Percentiles rank a stretch among this genome's conserved stretches.
Evolutionary conservation across 2,797 vertebrate species (phyloP).

Genomic region (Smutsia temminckii): DNA sequence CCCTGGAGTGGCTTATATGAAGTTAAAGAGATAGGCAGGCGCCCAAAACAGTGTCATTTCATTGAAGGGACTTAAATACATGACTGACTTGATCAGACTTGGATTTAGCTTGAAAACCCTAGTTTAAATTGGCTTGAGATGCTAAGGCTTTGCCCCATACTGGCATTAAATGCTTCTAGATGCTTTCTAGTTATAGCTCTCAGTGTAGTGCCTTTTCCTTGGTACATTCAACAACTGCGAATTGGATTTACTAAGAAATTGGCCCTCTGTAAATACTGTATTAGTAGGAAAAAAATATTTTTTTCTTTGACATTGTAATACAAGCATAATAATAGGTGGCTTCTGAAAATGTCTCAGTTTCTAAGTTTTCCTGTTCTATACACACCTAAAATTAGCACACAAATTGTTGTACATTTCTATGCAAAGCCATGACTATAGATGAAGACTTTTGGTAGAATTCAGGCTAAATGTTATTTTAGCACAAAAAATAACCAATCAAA

Average conservation of each 20-base stretch:
- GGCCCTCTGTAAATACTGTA: not conserved
- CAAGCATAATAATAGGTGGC: not conserved
- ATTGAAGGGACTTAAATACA: not conserved
- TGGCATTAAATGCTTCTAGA: not conserved
- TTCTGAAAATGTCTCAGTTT: conserved; percentile 40
- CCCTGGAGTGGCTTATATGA: not conserved
- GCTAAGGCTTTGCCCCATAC: not conserved
- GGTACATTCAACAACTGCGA: not conserved
- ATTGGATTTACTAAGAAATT: conserved; percentile 27
- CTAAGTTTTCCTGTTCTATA: not conserved
- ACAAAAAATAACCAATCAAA: not conserved
- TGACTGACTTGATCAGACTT: not conserved
- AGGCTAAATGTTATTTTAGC: not conserved
- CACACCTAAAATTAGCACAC: conserved; percentile 34
- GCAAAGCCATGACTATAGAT: not conserved
- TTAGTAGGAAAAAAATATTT: conserved; percentile 16
- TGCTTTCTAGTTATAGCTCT: not conserved
- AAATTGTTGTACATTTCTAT: not conserved
- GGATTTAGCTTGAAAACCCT: not conserved
- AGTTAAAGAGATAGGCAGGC: not conserved
- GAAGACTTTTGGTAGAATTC: conserved; percentile 5
- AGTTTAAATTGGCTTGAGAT: not conserved
- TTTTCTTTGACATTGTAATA: conserved; percentile 12
- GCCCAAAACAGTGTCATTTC: not conserved
- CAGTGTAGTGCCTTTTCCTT: not conserved